phyloP scores from a whole-genome alignment of 2,113 vertebrate species.

The Mus musculus region DNA sequence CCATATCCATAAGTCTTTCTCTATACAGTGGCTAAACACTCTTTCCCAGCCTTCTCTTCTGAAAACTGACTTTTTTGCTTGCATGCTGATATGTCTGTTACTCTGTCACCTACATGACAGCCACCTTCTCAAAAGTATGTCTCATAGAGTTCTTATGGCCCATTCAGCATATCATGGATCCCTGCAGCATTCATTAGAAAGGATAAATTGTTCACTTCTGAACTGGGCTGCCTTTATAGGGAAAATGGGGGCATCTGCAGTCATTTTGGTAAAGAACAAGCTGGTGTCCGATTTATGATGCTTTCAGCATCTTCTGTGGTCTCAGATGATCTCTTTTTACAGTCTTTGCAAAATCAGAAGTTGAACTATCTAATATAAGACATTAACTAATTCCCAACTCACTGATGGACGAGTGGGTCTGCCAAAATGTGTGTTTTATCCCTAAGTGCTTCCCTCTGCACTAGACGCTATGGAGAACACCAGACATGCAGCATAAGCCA shows the following conservation, averaged over 20 bases:
- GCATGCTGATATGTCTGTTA: not conserved
- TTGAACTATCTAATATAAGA: slow-evolving; percentile 28
- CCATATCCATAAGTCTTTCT: not conserved
- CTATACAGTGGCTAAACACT: not conserved
- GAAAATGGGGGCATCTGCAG: not conserved
- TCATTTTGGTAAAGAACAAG: slow-evolving; percentile 16
- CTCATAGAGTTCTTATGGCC: not conserved
- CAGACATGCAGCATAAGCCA: not conserved
- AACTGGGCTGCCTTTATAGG: not conserved
- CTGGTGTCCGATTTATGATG: not conserved
- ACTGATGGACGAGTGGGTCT: not conserved
- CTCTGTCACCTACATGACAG: not conserved
- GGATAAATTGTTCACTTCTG: not conserved
- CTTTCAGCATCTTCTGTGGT: not conserved
- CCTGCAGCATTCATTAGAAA: not conserved
- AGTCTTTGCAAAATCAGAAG: slow-evolving; percentile 31
- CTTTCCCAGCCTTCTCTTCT: not conserved
- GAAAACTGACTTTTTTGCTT: not conserved
- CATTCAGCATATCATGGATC: not conserved
- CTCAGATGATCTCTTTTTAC: not conserved
- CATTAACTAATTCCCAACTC: not conserved
- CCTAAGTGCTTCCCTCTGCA: not conserved
- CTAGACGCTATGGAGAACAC: not conserved
- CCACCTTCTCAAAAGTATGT: not conserved
- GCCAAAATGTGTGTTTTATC: not conserved